Evolutionary conservation across 1,140 invertebrate species (phyloP).

Genomic region (Lepidurus couesii): DNA sequence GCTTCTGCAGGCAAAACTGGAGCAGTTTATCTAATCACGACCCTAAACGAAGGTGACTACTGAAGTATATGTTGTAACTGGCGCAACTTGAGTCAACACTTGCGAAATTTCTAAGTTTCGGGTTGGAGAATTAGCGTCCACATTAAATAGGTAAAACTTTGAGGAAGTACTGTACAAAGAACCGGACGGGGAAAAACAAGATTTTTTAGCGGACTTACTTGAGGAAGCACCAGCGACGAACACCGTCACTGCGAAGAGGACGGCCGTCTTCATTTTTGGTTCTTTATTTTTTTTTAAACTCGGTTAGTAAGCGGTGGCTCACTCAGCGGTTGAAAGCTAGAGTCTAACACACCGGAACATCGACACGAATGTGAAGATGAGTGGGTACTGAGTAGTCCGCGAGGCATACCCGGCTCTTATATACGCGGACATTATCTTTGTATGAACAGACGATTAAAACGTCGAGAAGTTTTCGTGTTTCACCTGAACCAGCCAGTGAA

Average conservation of each 20-base stretch:
- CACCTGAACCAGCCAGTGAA: background rate
- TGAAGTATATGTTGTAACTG: too few species aligned
- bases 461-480: background rate
- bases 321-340: background rate
- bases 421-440: slow-evolving; percentile 10
- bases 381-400: slow-evolving; percentile 16
- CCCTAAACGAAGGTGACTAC: background rate
- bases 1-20: too few species aligned
- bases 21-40: background rate
- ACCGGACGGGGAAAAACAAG: background rate
- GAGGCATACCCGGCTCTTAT: background rate
- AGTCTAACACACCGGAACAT: slow-evolving; percentile 19
- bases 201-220: background rate
- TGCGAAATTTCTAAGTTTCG: background rate
- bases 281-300: background rate
- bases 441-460: background rate
- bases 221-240: background rate
- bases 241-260: slow-evolving; percentile 1
- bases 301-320: slow-evolving; percentile 6
- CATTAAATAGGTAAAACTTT: background rate
- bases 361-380: slow-evolving; percentile 9
- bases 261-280: slow-evolving; percentile 5
- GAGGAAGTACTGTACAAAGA: background rate
- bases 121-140: background rate
- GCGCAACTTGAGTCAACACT: too few species aligned